Evolutionary conservation across 2,113 vertebrate species (phyloP).

Genomic region (Origma solitaria): DNA sequence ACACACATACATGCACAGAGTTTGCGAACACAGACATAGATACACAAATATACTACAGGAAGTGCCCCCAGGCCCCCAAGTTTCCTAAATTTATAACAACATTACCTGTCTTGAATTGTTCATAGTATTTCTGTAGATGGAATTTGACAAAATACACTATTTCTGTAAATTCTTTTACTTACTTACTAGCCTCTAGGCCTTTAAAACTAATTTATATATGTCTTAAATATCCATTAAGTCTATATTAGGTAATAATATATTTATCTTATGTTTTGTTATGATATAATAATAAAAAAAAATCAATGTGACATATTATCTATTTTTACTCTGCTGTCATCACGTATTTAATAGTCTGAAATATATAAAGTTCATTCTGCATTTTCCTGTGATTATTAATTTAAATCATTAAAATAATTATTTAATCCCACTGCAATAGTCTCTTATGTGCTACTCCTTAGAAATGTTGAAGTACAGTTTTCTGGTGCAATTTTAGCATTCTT

Average conservation of each 20-base stretch:
- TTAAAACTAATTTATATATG: background rate
- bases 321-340: background rate
- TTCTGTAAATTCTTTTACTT: background rate
- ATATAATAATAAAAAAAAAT: background rate
- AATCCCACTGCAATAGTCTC: background rate
- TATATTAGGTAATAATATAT: background rate
- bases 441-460: background rate
- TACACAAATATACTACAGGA: background rate
- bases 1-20: background rate
- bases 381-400: background rate
- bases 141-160: background rate
- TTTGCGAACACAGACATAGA: background rate
- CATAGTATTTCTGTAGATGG: background rate
- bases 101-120: background rate
- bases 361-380: background rate
- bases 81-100: background rate
- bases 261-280: background rate
- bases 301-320: background rate
- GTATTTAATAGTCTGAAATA: background rate
- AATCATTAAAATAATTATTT: background rate
- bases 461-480: background rate
- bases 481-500: background rate
- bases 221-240: background rate
- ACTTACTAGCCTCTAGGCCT: background rate
- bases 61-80: rapidly evolving